phyloP scores from a whole-genome alignment of 2,888 invertebrate species.

The Euplagia quadripunctaria region DNA sequence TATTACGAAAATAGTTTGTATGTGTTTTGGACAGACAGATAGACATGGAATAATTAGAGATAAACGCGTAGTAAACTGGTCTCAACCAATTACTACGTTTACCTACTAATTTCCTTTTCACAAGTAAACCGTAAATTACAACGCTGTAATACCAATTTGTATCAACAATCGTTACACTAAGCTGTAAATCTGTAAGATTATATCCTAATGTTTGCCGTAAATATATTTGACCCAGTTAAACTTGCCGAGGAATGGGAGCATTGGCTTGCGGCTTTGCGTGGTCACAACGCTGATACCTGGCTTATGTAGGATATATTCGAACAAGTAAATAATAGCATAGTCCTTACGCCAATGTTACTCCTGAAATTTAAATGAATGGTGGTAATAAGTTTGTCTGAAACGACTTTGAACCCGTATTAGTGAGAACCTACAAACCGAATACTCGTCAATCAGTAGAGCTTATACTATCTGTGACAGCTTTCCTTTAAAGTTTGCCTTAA shows the following conservation, averaged over 20 bases:
- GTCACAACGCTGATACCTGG: slow-evolving; percentile 10
- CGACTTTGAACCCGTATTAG: slow-evolving; percentile 1
- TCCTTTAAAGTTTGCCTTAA: not conserved
- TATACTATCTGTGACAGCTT: not conserved
- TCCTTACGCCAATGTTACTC: not conserved
- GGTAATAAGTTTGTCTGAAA: slow-evolving; percentile 3
- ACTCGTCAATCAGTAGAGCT: slow-evolving; percentile 2
- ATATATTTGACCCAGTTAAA: slow-evolving; percentile 22
- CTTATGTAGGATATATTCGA: slow-evolving; percentile 4
- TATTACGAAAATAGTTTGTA: too few species aligned
- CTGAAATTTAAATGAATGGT: slow-evolving; percentile 1
- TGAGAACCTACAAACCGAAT: not conserved
- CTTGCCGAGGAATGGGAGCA: slow-evolving; percentile 18
- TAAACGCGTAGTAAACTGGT: not conserved
- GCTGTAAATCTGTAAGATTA: slow-evolving; percentile 18
- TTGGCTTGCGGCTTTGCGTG: slow-evolving; percentile 19
- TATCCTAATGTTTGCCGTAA: slow-evolving; percentile 6
- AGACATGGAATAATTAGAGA: not conserved
- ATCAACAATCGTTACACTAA: not conserved
- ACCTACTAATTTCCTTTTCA: not conserved
- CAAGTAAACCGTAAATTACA: not conserved
- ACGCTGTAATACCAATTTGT: not conserved
- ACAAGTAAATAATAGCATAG: slow-evolving; percentile 10
- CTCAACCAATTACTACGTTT: too few species aligned
- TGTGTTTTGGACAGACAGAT: too few species aligned